These are phyloP conservation scores for Drosophila parthenogenetica DNA, from an alignment of 2,888 invertebrate genomes.

Conservation along the genomic window DNA sequence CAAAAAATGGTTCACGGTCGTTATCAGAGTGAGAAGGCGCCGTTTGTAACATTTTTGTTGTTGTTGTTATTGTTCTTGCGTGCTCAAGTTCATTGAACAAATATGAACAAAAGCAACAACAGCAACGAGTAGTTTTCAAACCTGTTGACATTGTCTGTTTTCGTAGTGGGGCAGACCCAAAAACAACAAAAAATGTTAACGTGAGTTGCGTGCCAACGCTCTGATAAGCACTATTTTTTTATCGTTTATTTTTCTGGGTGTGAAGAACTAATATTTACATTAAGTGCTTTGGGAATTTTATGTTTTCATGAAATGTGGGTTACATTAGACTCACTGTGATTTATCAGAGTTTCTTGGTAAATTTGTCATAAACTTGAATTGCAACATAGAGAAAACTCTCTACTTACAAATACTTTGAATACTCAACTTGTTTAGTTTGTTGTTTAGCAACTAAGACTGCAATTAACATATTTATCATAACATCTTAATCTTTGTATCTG, in stretches of 20 bases:
- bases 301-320: constrained; percentile 27
- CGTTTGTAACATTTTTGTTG: constrained; percentile 21
- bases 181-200: constrained; percentile 24
- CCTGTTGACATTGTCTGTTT: constrained; percentile 68
- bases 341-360: constrained; percentile 14
- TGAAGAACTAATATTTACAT: constrained; percentile 66
- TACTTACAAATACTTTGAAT: background rate
- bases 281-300: constrained; percentile 30
- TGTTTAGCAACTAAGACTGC: background rate
- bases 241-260: constrained; percentile 41
- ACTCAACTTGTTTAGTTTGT: background rate
- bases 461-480: constrained; percentile 25
- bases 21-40: constrained; percentile 24
- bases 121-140: constrained; percentile 46
- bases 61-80: constrained; percentile 31
- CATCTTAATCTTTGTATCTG: constrained; percentile 24
- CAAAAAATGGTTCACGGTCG: constrained; percentile 53
- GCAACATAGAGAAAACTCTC: background rate
- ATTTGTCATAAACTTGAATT: background rate
- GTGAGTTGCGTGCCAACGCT: constrained; percentile 34
- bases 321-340: background rate
- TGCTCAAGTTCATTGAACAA: constrained; percentile 69
- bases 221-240: constrained; percentile 41
- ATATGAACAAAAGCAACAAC: constrained; percentile 11
- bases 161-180: constrained; percentile 16